Evolutionary conservation across 2,888 invertebrate genomes (phyloP).

Genomic region (Physocephala rufipes): DNA sequence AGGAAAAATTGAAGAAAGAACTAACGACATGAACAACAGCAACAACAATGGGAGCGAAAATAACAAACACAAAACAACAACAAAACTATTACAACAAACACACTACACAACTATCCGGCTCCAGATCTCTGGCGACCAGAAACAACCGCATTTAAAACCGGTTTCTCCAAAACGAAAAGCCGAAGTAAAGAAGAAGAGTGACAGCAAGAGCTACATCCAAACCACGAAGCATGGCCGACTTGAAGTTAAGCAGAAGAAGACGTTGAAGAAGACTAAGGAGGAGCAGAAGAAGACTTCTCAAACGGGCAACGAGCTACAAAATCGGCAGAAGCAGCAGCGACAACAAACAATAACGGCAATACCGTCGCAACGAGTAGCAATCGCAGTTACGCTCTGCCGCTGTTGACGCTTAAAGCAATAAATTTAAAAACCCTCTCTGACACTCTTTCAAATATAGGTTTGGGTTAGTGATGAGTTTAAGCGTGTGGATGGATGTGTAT

Average conservation of each 20-base stretch:
- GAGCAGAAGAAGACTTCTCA: background rate
- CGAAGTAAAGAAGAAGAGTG: no score
- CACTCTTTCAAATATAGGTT: background rate
- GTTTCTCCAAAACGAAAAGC: conserved; percentile 34
- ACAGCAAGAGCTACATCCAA: background rate
- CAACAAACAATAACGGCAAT: background rate
- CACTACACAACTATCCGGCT: background rate
- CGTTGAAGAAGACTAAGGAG: background rate
- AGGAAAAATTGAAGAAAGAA: background rate
- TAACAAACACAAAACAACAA: conserved; percentile 7
- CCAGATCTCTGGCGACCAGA: background rate
- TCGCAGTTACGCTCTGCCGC: background rate
- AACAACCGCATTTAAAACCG: conserved; percentile 28
- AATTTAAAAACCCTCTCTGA: no score
- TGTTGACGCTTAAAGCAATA: background rate
- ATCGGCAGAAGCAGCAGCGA: conserved; percentile 9
- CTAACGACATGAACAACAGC: background rate
- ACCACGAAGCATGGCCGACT: conserved; percentile 13
- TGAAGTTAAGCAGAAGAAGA: no score
- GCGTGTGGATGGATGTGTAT: conserved; percentile 19
- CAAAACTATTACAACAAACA: conserved; percentile 21
- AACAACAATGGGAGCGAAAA: no score
- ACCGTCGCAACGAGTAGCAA: conserved; percentile 13
- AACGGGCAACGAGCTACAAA: background rate
- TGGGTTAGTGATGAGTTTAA: conserved; percentile 40